phyloP scores from a whole-genome alignment of 2,797 vertebrate species.

The Rhinogobio ventralis region DNA sequence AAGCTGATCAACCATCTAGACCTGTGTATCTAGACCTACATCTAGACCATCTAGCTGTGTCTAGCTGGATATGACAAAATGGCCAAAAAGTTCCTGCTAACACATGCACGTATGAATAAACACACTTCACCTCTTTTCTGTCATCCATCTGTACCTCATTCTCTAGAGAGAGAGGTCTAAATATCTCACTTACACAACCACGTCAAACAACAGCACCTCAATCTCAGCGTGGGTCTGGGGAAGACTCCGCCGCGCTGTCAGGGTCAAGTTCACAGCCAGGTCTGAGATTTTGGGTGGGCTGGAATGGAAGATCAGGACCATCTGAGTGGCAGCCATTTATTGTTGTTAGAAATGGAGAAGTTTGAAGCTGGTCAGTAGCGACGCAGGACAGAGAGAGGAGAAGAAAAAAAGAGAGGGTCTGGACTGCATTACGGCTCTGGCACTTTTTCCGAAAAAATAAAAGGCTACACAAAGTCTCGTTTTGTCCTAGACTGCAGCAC shows the following conservation, averaged over 20 bases:
- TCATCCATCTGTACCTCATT: slow-evolving; percentile 71
- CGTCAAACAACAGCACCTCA: slow-evolving; percentile 63
- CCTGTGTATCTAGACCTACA: not conserved
- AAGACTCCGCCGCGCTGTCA: slow-evolving; percentile 1
- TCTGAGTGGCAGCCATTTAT: slow-evolving; percentile 77
- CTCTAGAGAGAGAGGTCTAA: slow-evolving; percentile 65
- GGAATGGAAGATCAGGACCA: slow-evolving; percentile 63
- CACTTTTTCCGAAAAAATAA: slow-evolving; percentile 56
- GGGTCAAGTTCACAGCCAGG: slow-evolving; percentile 49
- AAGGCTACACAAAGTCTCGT: slow-evolving; percentile 36
- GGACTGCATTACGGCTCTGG: slow-evolving; percentile 79
- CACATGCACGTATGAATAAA: slow-evolving; percentile 59
- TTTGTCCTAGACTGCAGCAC: slow-evolving; percentile 36
- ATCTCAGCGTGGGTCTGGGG: slow-evolving; percentile 19
- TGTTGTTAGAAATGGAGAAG: slow-evolving; percentile 79
- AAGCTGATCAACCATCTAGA: slow-evolving; percentile 4
- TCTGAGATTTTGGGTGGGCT: slow-evolving; percentile 57
- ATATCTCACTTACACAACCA: slow-evolving; percentile 72
- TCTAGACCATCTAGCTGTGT: not conserved
- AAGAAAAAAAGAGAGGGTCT: slow-evolving; percentile 66
- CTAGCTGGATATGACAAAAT: slow-evolving; percentile 3
- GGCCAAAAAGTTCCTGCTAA: not conserved
- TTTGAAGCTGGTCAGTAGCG: slow-evolving; percentile 81
- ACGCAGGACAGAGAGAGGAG: slow-evolving; percentile 68
- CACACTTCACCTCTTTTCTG: slow-evolving; percentile 62